These are phyloP conservation scores for Apeltes quadracus DNA, from an alignment of 2,113 vertebrate species.

Conservation along the genomic window DNA sequence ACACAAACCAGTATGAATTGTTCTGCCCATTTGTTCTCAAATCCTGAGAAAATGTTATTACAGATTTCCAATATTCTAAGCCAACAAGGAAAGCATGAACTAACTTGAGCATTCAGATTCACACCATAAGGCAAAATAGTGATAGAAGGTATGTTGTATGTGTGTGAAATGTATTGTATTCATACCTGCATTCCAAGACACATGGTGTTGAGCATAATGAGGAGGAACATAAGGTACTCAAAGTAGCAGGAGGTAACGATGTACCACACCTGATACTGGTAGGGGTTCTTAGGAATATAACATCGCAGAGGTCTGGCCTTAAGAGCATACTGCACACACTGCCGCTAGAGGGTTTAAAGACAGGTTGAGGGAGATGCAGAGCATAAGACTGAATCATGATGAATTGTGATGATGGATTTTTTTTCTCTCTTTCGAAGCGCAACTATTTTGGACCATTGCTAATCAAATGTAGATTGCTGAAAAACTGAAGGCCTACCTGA, in stretches of 20 bases:
- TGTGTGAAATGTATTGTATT: not conserved
- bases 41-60: too few species aligned
- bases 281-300: constrained; percentile 94
- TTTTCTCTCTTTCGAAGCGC: too few species aligned
- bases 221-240: constrained; percentile 95
- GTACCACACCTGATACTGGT: constrained; percentile 95
- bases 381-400: not conserved
- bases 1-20: too few species aligned
- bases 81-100: not conserved
- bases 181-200: constrained; percentile 95
- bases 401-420: not conserved
- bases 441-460: too few species aligned
- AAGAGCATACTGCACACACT: constrained; percentile 93
- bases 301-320: constrained; percentile 90
- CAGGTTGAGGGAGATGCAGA: too few species aligned
- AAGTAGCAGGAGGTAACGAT: constrained; percentile 95
- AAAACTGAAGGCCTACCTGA: constrained; percentile 79
- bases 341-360: constrained; percentile 81
- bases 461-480: too few species aligned
- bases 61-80: too few species aligned
- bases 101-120: not conserved
- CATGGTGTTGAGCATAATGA: constrained; percentile 94
- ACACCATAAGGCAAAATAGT: too few species aligned
- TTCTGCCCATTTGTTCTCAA: too few species aligned
- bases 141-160: not conserved